Conservation (phyloP, 92 coral and sea anemone genomes). For the Galaxea fascicularis region DNA sequence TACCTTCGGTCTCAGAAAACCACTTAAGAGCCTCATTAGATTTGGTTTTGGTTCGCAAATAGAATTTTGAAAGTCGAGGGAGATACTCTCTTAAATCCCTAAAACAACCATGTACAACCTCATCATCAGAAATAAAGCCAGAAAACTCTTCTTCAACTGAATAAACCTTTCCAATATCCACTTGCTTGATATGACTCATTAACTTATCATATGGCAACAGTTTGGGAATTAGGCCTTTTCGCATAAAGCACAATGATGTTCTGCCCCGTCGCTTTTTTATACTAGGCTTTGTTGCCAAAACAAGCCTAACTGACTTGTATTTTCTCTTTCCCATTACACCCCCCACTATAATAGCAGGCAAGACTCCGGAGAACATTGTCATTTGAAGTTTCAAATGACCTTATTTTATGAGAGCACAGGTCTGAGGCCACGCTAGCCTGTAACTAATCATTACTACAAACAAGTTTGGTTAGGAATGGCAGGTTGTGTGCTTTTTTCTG, state of each 20-base stretch:
- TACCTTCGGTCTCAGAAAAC: constrained; percentile 63
- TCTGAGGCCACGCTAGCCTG: constrained; percentile 65
- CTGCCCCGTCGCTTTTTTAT: constrained; percentile 46
- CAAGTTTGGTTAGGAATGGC: constrained; percentile 47
- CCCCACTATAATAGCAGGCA: constrained; percentile 61
- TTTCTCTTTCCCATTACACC: constrained; percentile 65
- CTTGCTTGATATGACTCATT: constrained; percentile 41
- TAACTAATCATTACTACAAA: constrained; percentile 52
- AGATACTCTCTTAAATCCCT: constrained; percentile 64
- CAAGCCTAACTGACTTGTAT: constrained; percentile 59
- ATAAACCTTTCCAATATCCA: constrained; percentile 56
- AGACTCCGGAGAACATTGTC: constrained; percentile 64
- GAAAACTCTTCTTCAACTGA: constrained; percentile 64
- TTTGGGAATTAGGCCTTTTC: constrained; percentile 35
- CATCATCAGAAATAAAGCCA: constrained; percentile 44
- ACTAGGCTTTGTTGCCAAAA: constrained; percentile 59
- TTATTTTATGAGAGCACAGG: constrained; percentile 29
- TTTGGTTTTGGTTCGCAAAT: constrained; percentile 49
- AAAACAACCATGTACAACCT: constrained; percentile 60
- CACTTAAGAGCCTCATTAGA: constrained; percentile 49
- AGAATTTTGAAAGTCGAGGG: constrained; percentile 63
- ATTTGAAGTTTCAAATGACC: constrained; percentile 66
- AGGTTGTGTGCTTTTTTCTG: constrained; percentile 36
- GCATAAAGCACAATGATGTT: constrained; percentile 55
- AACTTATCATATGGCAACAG: constrained; percentile 48